phyloP scores from a whole-genome alignment of 1,140 invertebrate species.

The Trichomalopsis sarcophagae region DNA sequence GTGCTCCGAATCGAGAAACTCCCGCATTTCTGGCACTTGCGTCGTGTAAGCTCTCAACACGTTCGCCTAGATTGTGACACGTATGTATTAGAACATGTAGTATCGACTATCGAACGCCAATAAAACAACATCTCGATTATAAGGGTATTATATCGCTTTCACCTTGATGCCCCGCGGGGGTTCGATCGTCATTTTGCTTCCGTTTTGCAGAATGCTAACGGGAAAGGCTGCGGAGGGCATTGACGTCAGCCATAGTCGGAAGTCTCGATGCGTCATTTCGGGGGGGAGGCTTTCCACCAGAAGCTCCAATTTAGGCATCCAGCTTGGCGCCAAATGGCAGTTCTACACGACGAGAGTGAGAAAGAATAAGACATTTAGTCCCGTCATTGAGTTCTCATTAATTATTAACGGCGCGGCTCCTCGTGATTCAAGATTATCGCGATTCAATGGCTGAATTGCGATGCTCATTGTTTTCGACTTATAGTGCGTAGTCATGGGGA shows the following conservation, averaged over 20 bases:
- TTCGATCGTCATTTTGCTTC: slow-evolving; percentile 84
- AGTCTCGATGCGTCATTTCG: slow-evolving; percentile 76
- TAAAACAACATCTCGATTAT: not conserved
- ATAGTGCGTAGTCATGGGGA: not conserved
- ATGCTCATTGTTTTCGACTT: not conserved
- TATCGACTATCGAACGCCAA: not conserved
- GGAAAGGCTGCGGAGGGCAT: slow-evolving; percentile 81
- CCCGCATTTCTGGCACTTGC: slow-evolving; percentile 74
- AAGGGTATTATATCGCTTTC: slow-evolving; percentile 65
- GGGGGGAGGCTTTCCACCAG: slow-evolving; percentile 76
- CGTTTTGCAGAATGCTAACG: slow-evolving; percentile 82
- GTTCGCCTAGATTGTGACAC: slow-evolving; percentile 75
- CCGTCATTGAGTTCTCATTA: not conserved
- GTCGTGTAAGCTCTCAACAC: slow-evolving; percentile 78
- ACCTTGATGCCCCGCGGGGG: slow-evolving; percentile 81
- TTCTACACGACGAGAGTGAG: slow-evolving; percentile 74
- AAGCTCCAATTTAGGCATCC: slow-evolving; percentile 80
- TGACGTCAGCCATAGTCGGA: slow-evolving; percentile 85
- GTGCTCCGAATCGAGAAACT: slow-evolving; percentile 75
- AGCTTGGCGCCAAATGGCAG: slow-evolving; percentile 84
- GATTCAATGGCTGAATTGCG: not conserved
- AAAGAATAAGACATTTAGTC: slow-evolving; percentile 5
- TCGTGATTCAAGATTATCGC: not conserved
- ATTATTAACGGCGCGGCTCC: too few species aligned
- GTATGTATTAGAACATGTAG: not conserved